A percentile compares a stretch with the other conserved stretches of the same genome.
phyloP scores from a whole-genome alignment of 2,888 invertebrate genomes.

The Acanthosepion esculentum region DNA sequence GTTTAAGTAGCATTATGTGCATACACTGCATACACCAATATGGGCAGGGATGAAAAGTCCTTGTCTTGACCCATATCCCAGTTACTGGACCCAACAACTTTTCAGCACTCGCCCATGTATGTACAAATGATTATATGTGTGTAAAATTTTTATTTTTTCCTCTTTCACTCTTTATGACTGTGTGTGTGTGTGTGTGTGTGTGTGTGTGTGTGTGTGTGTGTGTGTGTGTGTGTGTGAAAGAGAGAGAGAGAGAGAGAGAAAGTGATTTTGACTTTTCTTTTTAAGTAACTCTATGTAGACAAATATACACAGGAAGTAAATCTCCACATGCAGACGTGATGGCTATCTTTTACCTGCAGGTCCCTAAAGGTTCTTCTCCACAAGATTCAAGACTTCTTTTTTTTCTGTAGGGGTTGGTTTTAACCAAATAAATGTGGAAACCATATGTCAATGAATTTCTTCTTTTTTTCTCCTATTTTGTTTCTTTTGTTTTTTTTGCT shows the following conservation, averaged over 20 bases:
- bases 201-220: too few relatives aligned
- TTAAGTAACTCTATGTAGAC: neutral
- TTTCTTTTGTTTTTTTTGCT: neutral
- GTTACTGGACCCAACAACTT: too few relatives aligned
- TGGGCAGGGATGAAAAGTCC: too few relatives aligned
- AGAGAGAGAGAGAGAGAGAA: too few relatives aligned
- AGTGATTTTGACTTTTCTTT: too few relatives aligned
- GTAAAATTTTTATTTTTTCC: neutral
- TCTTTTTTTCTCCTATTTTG: neutral
- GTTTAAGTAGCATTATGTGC: too few relatives aligned
- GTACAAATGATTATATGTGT: neutral
- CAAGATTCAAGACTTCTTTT: neutral
- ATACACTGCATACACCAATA: too few relatives aligned
- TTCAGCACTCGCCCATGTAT: too few relatives aligned
- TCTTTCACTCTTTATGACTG: neutral
- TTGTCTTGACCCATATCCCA: too few relatives aligned
- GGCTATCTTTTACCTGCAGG: neutral
- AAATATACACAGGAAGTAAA: neutral
- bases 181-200: too few relatives aligned
- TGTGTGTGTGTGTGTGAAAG: too few relatives aligned
- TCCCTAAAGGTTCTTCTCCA: neutral
- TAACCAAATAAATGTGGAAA: neutral
- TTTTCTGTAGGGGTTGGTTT: neutral
- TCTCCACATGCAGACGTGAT: neutral
- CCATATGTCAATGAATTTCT: conserved; percentile 15